Conservation (phyloP, 2,113 vertebrate genomes). For the Prunella himalayana region DNA sequence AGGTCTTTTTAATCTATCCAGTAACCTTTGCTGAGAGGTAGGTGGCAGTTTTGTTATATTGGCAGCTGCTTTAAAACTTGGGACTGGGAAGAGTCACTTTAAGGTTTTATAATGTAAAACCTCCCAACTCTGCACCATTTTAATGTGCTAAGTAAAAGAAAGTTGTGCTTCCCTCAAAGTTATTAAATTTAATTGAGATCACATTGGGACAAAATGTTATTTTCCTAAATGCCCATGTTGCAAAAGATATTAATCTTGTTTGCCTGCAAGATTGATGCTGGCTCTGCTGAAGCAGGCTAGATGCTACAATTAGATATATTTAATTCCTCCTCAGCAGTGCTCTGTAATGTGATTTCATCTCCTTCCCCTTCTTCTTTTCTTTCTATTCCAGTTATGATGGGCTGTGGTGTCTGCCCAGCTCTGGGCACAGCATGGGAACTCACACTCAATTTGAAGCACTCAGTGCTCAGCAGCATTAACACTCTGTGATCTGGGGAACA, state of each 20-base stretch:
- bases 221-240: constrained; percentile 60
- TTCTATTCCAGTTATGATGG: neutral
- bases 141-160: constrained; percentile 54
- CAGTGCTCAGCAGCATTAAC: constrained; percentile 25
- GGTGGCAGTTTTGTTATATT: neutral
- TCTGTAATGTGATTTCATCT: constrained; percentile 50
- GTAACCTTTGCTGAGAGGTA: constrained; percentile 9
- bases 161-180: constrained; percentile 27
- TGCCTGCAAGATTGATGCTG: constrained; percentile 63
- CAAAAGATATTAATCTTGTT: constrained; percentile 64
- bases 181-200: constrained; percentile 63
- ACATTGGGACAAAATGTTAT: constrained; percentile 59
- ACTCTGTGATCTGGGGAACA: neutral
- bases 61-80: constrained; percentile 13
- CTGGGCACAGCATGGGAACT: constrained; percentile 42
- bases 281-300: constrained; percentile 46
- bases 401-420: constrained; percentile 23
- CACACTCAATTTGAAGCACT: constrained; percentile 32
- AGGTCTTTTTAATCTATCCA: neutral
- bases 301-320: constrained; percentile 63
- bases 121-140: neutral
- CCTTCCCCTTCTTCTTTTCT: constrained; percentile 2
- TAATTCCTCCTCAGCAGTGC: constrained; percentile 57
- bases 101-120: neutral
- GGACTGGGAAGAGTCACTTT: neutral